A percentile compares a stretch with the other conserved stretches of the same genome.
phyloP scores from a whole-genome alignment of 2,888 invertebrate genomes.

The Melolontha melolontha region DNA sequence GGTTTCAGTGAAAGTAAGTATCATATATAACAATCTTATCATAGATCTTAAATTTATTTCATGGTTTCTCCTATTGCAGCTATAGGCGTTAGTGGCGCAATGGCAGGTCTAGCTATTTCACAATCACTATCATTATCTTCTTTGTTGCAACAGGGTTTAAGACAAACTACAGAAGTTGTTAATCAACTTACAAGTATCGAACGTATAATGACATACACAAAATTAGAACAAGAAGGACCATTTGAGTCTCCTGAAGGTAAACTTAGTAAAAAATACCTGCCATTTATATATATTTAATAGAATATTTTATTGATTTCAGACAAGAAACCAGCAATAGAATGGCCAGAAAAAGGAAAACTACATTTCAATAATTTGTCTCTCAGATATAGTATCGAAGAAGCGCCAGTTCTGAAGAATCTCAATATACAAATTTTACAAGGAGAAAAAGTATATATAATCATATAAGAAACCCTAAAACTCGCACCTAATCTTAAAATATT shows the following conservation, averaged over 20 bases:
- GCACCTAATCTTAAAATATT: neutral
- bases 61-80: conserved; percentile 41
- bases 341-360: conserved; percentile 74
- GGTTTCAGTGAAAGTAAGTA: conserved; percentile 66
- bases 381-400: conserved; percentile 71
- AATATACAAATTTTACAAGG: conserved; percentile 73
- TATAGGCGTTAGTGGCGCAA: conserved; percentile 65
- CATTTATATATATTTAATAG: neutral
- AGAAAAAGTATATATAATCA: conserved; percentile 69
- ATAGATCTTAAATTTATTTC: neutral
- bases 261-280: neutral
- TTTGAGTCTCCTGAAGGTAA: conserved; percentile 64
- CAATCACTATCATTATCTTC: conserved; percentile 78
- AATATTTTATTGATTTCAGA: conserved; percentile 58
- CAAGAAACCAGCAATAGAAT: conserved; percentile 69
- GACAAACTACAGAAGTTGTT: conserved; percentile 79
- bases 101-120: conserved; percentile 77
- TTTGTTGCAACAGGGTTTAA: conserved; percentile 82
- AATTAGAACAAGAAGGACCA: conserved; percentile 76
- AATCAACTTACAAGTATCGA: conserved; percentile 83
- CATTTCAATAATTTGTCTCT: conserved; percentile 73
- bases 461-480: too few species aligned
- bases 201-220: conserved; percentile 80
- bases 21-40: neutral
- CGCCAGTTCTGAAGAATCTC: conserved; percentile 79